Conservation (phyloP, 2,888 invertebrate species). For the Gryllus longicercus region DNA sequence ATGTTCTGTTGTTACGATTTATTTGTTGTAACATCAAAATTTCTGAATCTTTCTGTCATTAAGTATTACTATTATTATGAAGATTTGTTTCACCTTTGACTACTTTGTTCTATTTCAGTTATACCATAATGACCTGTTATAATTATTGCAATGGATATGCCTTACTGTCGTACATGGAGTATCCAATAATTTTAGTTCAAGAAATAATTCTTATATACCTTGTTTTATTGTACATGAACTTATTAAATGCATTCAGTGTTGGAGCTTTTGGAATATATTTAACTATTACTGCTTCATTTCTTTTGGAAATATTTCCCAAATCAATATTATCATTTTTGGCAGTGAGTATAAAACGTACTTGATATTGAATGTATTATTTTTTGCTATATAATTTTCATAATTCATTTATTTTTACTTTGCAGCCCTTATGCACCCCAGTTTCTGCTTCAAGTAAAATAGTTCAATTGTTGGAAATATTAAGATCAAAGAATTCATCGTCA, state of each 20-base stretch:
- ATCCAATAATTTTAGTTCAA: constrained; percentile 74
- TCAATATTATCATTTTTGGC: constrained; percentile 57
- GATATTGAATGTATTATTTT: not conserved
- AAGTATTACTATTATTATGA: too few species aligned
- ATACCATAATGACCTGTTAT: constrained; percentile 75
- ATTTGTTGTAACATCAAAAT: too few species aligned
- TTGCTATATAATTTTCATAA: not conserved
- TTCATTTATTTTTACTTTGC: constrained; percentile 43
- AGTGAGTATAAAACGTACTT: constrained; percentile 53
- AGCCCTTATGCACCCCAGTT: constrained; percentile 74
- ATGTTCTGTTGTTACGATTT: too few species aligned
- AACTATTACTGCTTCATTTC: constrained; percentile 49
- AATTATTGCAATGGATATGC: constrained; percentile 72
- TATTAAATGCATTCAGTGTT: constrained; percentile 50
- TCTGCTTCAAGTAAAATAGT: constrained; percentile 79
- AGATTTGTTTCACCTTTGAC: too few species aligned
- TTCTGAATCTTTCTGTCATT: too few species aligned
- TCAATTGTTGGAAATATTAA: constrained; percentile 70
- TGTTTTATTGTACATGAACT: constrained; percentile 64
- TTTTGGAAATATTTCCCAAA: constrained; percentile 51
- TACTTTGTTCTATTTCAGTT: constrained; percentile 56
- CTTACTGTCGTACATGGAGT: constrained; percentile 76
- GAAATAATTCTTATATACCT: constrained; percentile 69
- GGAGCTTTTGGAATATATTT: constrained; percentile 47
- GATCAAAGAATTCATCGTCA: constrained; percentile 67